These are phyloP conservation scores for Acholoe squamosa DNA, from an alignment of 2,888 invertebrate genomes.

Conservation along the genomic window DNA sequence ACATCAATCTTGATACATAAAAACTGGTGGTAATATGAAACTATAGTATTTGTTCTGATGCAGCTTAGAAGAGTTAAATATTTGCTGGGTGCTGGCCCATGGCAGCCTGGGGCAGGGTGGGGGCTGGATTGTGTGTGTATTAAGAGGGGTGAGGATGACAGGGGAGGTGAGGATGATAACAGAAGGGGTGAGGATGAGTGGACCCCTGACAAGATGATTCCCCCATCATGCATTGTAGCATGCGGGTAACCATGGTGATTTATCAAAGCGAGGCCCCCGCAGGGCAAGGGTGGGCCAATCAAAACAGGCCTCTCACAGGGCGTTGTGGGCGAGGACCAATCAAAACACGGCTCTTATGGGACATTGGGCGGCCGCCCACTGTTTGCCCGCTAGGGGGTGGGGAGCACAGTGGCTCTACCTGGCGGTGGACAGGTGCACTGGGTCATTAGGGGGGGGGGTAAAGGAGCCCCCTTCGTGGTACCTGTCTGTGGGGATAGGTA, in stretches of 20 bases:
- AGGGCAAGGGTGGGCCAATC: conserved; percentile 39
- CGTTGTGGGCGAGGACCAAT: background rate
- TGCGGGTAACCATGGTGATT: conserved; percentile 52
- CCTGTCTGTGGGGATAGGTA: background rate
- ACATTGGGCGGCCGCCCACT: background rate
- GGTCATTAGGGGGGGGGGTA: background rate
- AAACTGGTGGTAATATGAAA: too few relatives aligned
- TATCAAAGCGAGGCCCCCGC: conserved; percentile 54
- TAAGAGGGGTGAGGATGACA: background rate
- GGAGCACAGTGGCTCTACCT: background rate
- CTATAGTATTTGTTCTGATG: background rate
- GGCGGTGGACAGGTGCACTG: background rate
- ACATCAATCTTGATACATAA: too few relatives aligned
- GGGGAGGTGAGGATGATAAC: background rate
- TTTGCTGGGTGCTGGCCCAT: background rate
- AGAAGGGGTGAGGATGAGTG: background rate
- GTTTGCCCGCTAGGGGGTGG: background rate
- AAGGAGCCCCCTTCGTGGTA: background rate
- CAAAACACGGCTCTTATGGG: background rate
- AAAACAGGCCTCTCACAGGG: conserved; percentile 28
- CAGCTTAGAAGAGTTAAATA: background rate
- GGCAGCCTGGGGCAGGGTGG: background rate
- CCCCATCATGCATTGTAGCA: conserved; percentile 33
- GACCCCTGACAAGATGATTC: conserved; percentile 54
- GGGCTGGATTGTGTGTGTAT: background rate